These are phyloP conservation scores for Coregonus sp. DNA, from an alignment of 2,797 vertebrate genomes.

Conservation along the genomic window DNA sequence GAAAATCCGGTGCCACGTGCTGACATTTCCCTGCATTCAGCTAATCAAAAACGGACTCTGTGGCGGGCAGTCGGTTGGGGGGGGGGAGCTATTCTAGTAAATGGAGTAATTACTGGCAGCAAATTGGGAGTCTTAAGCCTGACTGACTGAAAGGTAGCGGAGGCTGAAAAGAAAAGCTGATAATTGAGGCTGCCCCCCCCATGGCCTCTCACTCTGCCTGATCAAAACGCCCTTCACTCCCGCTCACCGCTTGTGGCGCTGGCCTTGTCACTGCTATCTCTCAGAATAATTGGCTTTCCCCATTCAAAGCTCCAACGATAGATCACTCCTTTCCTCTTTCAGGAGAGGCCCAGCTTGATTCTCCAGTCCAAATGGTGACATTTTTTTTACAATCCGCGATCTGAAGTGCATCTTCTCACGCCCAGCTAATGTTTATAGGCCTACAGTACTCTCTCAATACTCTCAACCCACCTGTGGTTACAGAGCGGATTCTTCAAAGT, in stretches of 20 bases:
- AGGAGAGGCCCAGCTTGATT: conserved; percentile 7
- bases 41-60: conserved; percentile 58
- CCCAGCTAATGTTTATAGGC: neutral
- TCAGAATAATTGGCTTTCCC: conserved; percentile 22
- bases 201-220: conserved; percentile 25
- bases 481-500: conserved; percentile 26
- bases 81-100: conserved; percentile 51
- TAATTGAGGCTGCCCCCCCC: conserved; percentile 54
- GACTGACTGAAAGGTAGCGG: conserved; percentile 49
- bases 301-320: conserved; percentile 25
- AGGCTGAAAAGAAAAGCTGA: conserved; percentile 41
- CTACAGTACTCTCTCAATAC: neutral
- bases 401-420: neutral
- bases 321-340: conserved; percentile 6
- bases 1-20: conserved; percentile 22
- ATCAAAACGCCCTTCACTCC: conserved; percentile 43
- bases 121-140: conserved; percentile 48
- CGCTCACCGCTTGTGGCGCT: neutral
- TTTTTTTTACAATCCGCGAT: neutral
- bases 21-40: conserved; percentile 54
- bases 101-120: conserved; percentile 62
- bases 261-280: conserved; percentile 27
- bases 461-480: neutral
- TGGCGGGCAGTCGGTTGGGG: neutral
- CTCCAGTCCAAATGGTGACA: neutral